Base-by-base conservation (phyloP, 2,113 vertebrate species). In the Lanius ludovicianus region DNA sequence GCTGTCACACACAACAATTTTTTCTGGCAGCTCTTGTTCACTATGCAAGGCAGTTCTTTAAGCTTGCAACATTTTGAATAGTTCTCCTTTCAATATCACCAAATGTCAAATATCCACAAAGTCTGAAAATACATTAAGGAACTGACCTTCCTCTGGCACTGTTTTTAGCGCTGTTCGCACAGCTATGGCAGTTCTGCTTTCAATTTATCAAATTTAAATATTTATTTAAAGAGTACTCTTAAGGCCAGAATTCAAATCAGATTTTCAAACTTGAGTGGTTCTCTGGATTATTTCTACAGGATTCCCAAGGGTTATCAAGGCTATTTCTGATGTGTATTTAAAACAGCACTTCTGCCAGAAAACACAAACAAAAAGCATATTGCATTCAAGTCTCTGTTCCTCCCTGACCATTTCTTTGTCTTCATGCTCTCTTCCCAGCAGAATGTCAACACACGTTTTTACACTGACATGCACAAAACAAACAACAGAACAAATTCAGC, bases 281-380 rank as follows among this genome's bases (percentile, higher is more conserved):
- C 60, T 65, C 53, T 83, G 57, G 82, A 85, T 85, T 93, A 94
- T 93, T 91, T 91, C 85, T 90, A 67, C 78, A 87, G 37, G 39
- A 91, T 56, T 90, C 94, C 82, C 90, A 94, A 88, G 82, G 53
- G 90, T 71, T 76, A 87, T 71, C 87, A 82, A 75, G 49, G 53
- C 64, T 77, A 37, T 33, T 52, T 55, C 37, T 80, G 84, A 85
- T 79, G 71, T 59, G 39, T 84, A 77, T 84, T 89, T 95, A 81
- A 88, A 79, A 80, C 55, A 95, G 90, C 39, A 78, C 56, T 84
- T 80, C 91, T 89, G 56, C 59, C 89, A 95, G 80, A 90, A 95
- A 93, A 92, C 64, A 90, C 64, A 97, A 93, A 92, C 78, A 86
- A 94, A 91, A 94, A 81, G 42, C 80, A 93, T 90, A 93, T 47